Evolutionary conservation across 92 coral and sea anemone species (phyloP), one percentile per base, ranked within the genome.

Genomic region (Umimayanthus chanpuru): DNA sequence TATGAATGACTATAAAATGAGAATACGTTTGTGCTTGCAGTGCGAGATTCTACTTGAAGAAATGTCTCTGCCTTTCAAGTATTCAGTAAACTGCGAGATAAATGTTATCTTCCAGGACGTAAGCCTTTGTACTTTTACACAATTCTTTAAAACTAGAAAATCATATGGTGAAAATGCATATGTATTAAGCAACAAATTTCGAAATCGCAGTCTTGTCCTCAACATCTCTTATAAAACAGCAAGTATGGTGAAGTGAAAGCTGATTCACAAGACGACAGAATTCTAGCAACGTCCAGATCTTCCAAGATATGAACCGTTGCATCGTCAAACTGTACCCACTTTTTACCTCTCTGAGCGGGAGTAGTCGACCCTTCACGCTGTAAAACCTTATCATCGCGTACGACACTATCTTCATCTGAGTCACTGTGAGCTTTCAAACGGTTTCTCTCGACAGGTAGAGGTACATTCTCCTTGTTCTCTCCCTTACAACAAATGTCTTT

Each of bases 271-370:
- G 97, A 95, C 7, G 98, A 95, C 78, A 97, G 86, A 49, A 97
- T 44, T 68, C 93, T 83, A 68, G 89, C 76, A 66, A 97, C 93
- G 38, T 97, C 98, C 23, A 91, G 85, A 43, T 94, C 94, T 28
- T 92, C 81, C 53, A 97, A 77, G 38, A 87, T 87, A 41, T 86
- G 85, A 25, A 97, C 99, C 32, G 92, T 91, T 20, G 98, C 95
- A 61, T 97, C 99, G 86, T 97, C 99, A 93, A 97, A 97, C 82
- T 97, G 98, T 26, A 97, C 90, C 99, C 99, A 97, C 18, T 53
- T 70, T 58, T 68, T 73, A 0, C 74, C 80, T 43, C 30, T 56
- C 8, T 56, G 58, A 9, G 86, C 66, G 9, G 4, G 25, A 61
- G 9, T 23, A 9, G 26, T 77, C 21, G 41, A 66, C 64, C 47